Evolutionary conservation across 64 coral and sea anemone genomes (phyloP), one percentile per base, ranked within the genome.

Genomic region (Stichodactyla helianthus): DNA sequence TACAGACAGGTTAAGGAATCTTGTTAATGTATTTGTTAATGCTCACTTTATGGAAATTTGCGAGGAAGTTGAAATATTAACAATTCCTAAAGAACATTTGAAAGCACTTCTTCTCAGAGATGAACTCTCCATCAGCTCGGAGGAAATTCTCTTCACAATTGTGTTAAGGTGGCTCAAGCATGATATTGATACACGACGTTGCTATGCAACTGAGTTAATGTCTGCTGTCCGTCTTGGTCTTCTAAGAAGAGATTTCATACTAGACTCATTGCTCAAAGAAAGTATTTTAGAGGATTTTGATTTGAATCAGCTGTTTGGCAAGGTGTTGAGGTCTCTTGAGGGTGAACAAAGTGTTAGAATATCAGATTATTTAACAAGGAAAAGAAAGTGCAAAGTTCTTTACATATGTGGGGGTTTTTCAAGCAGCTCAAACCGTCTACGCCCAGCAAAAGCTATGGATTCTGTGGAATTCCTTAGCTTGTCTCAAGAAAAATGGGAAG

Each of bases 11-110:
- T 83, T 94, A 62, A 79, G 79, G 58, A 54, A 19, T 20, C 57
- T 82, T 83, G 58, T 87, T 27, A 79, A 94, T 61, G 82, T 86
- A 18, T 94, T 90, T 84, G 55, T 87, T 65, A 82, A 85, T 20
- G 86, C 19, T 14, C 84, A 94, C 83, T 94, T 94, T 84, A 86
- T 86, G 84, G 92, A 81, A 44, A 19, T 94, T 77, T 90, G 55
- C 83, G 67, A 53, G 6, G 83, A 91, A 62, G 52, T 87, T 8
- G 88, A 94, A 82, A 86, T 94, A 82, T 56, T 94, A 74, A 54
- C 50, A 19, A 53, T 94, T 22, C 26, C 84, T 4, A 87, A 50
- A 9, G 84, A 90, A 54, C 54, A 90, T 22, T 63, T 94, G n/a
- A 35, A 52, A 19, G 83, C 58, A 10, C 77, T 94, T 6, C 15